Base-by-base conservation (phyloP, 1,140 invertebrate species). In the Monomorium pharaonis region DNA sequence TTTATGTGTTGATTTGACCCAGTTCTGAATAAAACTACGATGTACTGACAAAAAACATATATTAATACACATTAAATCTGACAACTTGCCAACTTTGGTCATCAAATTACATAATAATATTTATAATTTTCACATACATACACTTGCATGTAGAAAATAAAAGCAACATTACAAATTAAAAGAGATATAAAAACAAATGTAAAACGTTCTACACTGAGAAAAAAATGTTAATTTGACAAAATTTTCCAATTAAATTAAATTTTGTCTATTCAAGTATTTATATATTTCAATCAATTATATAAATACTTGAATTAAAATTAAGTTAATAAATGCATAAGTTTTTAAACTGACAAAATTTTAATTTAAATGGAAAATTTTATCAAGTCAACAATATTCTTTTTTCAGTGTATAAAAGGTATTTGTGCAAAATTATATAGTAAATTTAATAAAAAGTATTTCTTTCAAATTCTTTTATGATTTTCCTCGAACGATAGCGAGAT, bases 401-500 rank as follows among this genome's bases (percentile, higher is more conserved):
- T n/a, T n/a, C n/a, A n/a, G n/a, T n/a, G n/a, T n/a, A n/a, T n/a
- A 6, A 3, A 80, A 80, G 3, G 9, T 16, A 37, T 16, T 65
- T 2, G 3, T 24, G 14, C 1, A 2, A 4, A 54, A 80, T 51
- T 51, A 54, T 51, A 67, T 51, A n/a, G 14, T 47, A 51, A 80
- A 63, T 0, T 30, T 33, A 1, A 12, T 16, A 4, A 70, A 67
- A 69, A 21, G 18, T 24, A 44, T 72, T 2, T 16, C 9, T 44
- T 16, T 5, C 0, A 44, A 83, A 24, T 58, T 27, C 9, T 54
- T 54, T 47, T 56, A 84, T 44, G n/a, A 60, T 62, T 86, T 84
- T 0, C 89, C 91, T 75, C 56, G 88, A 1, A 93, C 84, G 9
- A 93, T 85, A 1, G 88, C 16, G 2, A 96, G 94, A 92, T 95